Base-by-base conservation (phyloP, 2,888 invertebrate genomes). In the Chesias legatella region DNA sequence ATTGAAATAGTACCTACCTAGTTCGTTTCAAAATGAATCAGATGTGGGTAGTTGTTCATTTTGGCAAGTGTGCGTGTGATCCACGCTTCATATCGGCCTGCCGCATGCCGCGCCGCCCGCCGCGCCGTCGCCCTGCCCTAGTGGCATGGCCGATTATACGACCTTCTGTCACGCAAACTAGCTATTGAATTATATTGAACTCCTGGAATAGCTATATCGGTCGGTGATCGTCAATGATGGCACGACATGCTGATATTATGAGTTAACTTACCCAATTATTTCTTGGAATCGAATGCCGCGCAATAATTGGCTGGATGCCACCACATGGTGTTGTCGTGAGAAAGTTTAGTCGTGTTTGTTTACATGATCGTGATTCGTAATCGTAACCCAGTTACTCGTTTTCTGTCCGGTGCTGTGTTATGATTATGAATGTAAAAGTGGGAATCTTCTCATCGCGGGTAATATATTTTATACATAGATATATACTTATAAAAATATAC, bases 301-400 rank as follows among this genome's bases (percentile, higher is more conserved):
- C 37, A 39, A 44, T 49, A 49, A 54, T 61, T 71, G 67, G 67
- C 65, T 46, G 53, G 47, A 44, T 64, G 68, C 72, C 63, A 69
- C 51, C 43, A 37, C 39, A 41, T 47, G 57, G 51, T 62, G 60
- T 60, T 70, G 74, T 70, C 71, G 60, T 66, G 69, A 67, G 64
- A 73, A 74, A 73, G 67, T 69, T 59, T 59, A 50, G 58, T 60
- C 52, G 44, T 71, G 73, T 79, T 77, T 76, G 74, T 79, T 73
- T 74, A 75, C 67, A 51, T 55, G 39, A 62, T 61, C 57, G 64
- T 72, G 74, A 74, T 77, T 63, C 58, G 64, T 73, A 76, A 76
- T 63, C 58, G 64, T 73, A 76, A 76, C 78, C 73, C 63, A 77
- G 69, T 65, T 73, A 66, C 63, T 43, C 53, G 49, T 58, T 59